Evolutionary conservation across 2,888 invertebrate species (phyloP).

Genomic region (Cantharis lateralis): DNA sequence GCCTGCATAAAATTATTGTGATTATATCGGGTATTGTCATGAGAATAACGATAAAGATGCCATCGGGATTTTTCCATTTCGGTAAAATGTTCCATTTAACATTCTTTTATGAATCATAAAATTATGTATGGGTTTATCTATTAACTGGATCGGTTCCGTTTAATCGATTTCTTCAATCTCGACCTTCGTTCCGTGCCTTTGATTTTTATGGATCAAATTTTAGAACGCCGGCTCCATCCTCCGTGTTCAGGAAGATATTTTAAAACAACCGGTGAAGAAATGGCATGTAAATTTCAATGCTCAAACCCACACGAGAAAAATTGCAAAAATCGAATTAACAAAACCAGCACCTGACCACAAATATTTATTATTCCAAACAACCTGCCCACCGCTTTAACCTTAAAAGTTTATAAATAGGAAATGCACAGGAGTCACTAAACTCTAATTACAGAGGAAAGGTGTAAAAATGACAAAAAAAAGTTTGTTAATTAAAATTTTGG

Average conservation of each 20-base stretch:
- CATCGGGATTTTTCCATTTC: not conserved
- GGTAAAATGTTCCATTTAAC: not conserved
- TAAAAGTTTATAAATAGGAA: not conserved
- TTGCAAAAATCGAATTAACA: not conserved
- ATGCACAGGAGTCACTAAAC: not conserved
- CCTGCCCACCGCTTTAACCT: not conserved
- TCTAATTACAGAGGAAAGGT: not conserved
- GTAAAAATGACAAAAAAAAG: not conserved
- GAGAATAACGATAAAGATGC: not conserved
- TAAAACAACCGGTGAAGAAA: not conserved
- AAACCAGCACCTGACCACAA: not conserved
- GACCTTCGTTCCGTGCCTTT: not conserved
- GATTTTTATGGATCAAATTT: too few relatives aligned
- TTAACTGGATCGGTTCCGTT: not conserved
- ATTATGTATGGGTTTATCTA: not conserved
- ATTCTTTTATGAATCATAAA: not conserved
- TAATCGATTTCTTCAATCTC: not conserved
- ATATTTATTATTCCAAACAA: not conserved
- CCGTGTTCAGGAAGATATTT: not conserved
- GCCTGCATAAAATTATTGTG: constrained; percentile 4
- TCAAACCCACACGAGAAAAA: not conserved
- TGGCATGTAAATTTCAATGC: not conserved
- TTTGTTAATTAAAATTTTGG: not conserved
- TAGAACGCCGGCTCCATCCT: too few relatives aligned
- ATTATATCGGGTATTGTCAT: not conserved